A percentile compares a stretch with the other conserved stretches of the same genome.
Conservation (phyloP, 2,113 vertebrate genomes). For the Bettongia penicillata region DNA sequence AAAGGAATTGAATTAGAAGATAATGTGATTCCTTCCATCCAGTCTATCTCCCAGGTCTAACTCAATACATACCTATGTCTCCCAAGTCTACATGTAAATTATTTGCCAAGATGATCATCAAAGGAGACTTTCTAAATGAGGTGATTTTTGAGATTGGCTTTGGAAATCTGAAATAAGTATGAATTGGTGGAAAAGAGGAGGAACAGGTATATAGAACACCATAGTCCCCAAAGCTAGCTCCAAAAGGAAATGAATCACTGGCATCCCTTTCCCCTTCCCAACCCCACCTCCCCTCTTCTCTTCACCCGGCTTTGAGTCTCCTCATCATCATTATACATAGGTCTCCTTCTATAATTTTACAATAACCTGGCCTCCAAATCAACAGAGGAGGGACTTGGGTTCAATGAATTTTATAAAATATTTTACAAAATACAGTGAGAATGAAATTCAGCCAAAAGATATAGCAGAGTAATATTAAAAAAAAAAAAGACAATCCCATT, state of each 20-base stretch:
- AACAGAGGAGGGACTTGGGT: background rate
- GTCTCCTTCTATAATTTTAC: conserved; percentile 5
- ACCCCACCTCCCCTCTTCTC: background rate
- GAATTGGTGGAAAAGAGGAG: conserved; percentile 16
- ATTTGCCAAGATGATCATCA: background rate
- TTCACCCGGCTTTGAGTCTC: background rate
- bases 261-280: background rate
- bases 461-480: background rate
- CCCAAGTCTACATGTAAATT: background rate
- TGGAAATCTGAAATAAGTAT: background rate
- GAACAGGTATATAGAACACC: background rate
- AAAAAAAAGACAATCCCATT: conserved; percentile 8
- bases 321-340: background rate
- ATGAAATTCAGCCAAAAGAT: conserved; percentile 26
- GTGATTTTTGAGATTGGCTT: conserved; percentile 6
- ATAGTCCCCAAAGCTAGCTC: background rate
- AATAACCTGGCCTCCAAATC: background rate
- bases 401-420: background rate
- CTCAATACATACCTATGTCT: background rate
- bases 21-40: background rate
- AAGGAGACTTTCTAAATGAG: background rate
- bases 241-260: background rate
- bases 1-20: background rate
- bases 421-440: background rate
- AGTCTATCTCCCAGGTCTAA: background rate